Base-by-base conservation (phyloP, 1,140 invertebrate genomes). In the Zaprionus inermis region DNA sequence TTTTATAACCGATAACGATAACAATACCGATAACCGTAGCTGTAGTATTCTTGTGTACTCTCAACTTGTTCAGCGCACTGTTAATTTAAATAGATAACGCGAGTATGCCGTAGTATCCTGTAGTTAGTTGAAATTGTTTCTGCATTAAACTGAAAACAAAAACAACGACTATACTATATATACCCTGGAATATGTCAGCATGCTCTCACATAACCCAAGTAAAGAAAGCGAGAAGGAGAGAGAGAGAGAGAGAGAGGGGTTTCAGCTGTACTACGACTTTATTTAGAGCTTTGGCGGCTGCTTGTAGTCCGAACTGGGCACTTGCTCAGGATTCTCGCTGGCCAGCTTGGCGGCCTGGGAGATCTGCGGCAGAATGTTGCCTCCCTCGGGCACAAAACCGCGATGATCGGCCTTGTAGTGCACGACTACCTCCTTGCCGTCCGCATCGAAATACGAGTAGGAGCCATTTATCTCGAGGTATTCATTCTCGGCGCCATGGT, bases 71-170 rank as follows among this genome's bases (percentile, higher is more conserved):
- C 79, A 86, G 72, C 70, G 83, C 83, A 86, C 83, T 86, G 83
- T 86, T 86, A 79, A 79, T 78, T 77, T 78, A 68, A 72, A 84
- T 30, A 38, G 36, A 38, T 38, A 38, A 12, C 14, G 59, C 30
- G 38, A 38, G 1, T 28, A 28, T 56, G 18, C 46, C 28, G 63
- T 52, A 60, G 65, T 68, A 70, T 69, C 76, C 83, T 77, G 76
- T 86, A 88, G 82, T 78, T 86, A 88, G 83, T 83, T 88, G 80
- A 89, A 88, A 80, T 88, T 88, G 84, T 89, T 88, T 88, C 83
- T 89, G 79, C 68, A 81, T 85, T 82, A 82, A 86, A 70, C 67
- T 20, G 64, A 79, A 72, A 34, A 61, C 36, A 61, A 32, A 60
- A 51, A 58, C 44, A 64, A 51, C 18, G 24, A 57, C 28, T 64